A percentile compares a stretch with the other conserved stretches of the same genome.
Conservation (phyloP, 2,797 vertebrate genomes). For the Sandelia bainsii region DNA sequence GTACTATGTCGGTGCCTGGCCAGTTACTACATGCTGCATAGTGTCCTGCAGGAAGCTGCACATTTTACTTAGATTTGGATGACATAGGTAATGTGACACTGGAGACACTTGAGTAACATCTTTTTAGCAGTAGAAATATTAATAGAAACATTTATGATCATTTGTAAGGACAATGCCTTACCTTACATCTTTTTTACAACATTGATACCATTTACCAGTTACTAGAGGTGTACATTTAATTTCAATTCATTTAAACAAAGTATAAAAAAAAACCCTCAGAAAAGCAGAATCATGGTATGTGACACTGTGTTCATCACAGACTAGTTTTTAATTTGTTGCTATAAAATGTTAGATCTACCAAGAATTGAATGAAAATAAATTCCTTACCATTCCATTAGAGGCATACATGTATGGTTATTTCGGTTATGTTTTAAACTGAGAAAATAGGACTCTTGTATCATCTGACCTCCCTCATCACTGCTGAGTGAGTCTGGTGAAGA, state of each 20-base stretch:
- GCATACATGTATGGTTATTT: not conserved
- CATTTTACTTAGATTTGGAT: constrained; percentile 7
- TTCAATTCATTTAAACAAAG: not conserved
- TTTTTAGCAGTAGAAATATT: not conserved
- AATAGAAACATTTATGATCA: not conserved
- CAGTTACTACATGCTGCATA: not conserved
- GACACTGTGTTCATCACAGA: not conserved
- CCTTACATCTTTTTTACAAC: not conserved
- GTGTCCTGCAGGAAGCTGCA: not conserved
- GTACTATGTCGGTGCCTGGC: not conserved
- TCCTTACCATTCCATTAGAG: not conserved
- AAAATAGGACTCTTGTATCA: not conserved
- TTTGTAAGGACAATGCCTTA: not conserved
- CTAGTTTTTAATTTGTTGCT: not conserved
- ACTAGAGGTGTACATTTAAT: not conserved
- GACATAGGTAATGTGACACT: not conserved
- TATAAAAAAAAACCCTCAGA: not conserved
- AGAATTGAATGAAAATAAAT: not conserved
- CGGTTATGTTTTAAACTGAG: constrained; percentile 26
- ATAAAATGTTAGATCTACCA: constrained; percentile 4
- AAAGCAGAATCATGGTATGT: not conserved
- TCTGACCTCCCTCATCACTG: constrained; percentile 2
- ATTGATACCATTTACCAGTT: not conserved
- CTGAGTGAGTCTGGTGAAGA: constrained; percentile 38
- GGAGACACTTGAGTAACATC: not conserved